Evolutionary conservation across 2,888 invertebrate genomes (phyloP).

Genomic region (Sinohyriopsis cumingii): DNA sequence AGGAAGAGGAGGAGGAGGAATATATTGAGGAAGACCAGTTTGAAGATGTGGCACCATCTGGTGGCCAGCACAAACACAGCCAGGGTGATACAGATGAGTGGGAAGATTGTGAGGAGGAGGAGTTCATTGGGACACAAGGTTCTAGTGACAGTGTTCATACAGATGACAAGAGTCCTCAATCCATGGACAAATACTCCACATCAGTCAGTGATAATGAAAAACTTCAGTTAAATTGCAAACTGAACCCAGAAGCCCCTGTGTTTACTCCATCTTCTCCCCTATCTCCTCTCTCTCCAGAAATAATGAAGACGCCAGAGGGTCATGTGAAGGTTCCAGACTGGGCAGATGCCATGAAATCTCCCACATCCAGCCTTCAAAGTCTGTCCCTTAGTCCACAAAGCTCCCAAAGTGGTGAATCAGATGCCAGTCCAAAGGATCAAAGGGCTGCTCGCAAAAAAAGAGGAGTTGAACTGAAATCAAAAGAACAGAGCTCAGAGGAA

Average conservation of each 20-base stretch:
- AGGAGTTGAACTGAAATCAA: too few species aligned
- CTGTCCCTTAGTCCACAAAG: too few species aligned
- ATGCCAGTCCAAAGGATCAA: too few species aligned
- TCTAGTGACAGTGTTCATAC: conserved; percentile 24
- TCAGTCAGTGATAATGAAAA: conserved; percentile 34
- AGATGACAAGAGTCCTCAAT: conserved; percentile 24
- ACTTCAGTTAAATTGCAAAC: conserved; percentile 38
- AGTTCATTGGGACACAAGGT: conserved; percentile 31
- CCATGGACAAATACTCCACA: conserved; percentile 22
- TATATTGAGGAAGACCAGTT: conserved; percentile 43
- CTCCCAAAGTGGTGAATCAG: too few species aligned
- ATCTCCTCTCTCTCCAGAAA: conserved; percentile 49
- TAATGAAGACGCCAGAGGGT: conserved; percentile 52
- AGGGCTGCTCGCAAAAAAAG: too few species aligned
- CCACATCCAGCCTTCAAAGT: conserved; percentile 8
- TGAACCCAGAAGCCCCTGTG: conserved; percentile 62
- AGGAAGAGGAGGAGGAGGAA: conserved; percentile 32
- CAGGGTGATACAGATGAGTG: conserved; percentile 58
- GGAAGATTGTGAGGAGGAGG: conserved; percentile 52
- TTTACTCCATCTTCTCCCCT: conserved; percentile 48
- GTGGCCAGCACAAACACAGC: conserved; percentile 28
- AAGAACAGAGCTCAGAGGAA: too few species aligned
- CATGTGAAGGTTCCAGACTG: conserved; percentile 51
- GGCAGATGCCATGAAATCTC: conserved; percentile 46
- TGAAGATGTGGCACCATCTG: conserved; percentile 34